phyloP scores from a whole-genome alignment of 1,140 invertebrate genomes.

The Alviniconcha marisindica region DNA sequence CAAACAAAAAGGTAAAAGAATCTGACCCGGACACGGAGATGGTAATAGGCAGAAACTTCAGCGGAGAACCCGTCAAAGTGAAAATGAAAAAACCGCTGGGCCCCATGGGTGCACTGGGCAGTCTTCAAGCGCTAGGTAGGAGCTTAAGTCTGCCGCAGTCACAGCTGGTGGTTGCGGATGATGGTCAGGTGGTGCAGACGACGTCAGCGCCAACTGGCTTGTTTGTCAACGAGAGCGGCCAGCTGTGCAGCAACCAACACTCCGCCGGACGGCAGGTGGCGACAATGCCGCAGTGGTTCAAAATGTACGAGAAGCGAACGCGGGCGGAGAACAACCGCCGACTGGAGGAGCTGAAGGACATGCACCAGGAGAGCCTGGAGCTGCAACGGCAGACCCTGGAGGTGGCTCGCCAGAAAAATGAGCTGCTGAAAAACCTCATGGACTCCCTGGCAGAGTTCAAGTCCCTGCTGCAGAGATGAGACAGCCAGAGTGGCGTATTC shows the following conservation, averaged over 20 bases:
- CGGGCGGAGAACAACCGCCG: conserved; percentile 34
- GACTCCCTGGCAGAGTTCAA: conserved; percentile 36
- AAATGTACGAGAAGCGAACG: conserved; percentile 36
- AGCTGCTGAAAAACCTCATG: conserved; percentile 35
- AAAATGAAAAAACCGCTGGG: not conserved
- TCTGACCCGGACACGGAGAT: conserved; percentile 33
- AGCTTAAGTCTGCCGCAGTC: conserved; percentile 32
- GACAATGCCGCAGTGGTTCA: conserved; percentile 37
- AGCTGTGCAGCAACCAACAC: not conserved
- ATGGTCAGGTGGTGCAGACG: conserved; percentile 34
- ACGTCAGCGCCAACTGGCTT: conserved; percentile 33
- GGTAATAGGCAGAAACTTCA: conserved; percentile 27
- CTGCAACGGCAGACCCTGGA: conserved; percentile 31
- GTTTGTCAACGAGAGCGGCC: conserved; percentile 26
- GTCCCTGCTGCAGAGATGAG: conserved; percentile 11
- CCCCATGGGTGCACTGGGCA: conserved; percentile 10
- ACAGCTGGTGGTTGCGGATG: conserved; percentile 33
- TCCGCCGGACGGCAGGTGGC: not conserved
- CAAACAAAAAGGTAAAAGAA: conserved; percentile 24
- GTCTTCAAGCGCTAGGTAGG: conserved; percentile 26
- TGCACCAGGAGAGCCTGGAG: conserved; percentile 34
- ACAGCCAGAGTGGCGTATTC: too few species aligned
- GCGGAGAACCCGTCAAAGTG: conserved; percentile 27
- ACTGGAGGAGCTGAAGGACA: conserved; percentile 37
- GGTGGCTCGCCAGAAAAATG: conserved; percentile 30